Evolutionary conservation across 2,888 invertebrate genomes (phyloP), one percentile per base, ranked within the genome.

Genomic region (Torymus auratus): DNA sequence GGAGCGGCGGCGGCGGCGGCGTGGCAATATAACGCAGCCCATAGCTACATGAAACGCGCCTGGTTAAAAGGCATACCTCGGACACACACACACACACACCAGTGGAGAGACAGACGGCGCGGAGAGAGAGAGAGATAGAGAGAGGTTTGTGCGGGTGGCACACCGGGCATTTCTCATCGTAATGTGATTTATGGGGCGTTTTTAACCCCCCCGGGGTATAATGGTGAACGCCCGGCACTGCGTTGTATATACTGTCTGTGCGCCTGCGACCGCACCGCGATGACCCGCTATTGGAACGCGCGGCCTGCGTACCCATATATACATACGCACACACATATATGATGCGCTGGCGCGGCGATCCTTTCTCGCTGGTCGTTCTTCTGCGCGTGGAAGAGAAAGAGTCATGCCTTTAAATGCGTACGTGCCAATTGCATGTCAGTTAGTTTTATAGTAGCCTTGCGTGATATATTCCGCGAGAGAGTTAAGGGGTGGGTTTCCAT

Each of bases 101-200:
- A 23, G n/a, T 15, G 17, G 61, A 23, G 20, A 58, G 69, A 28
- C 56, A 41, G 5, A 15, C 81, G 82, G 81, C 12, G 80, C 14
- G 64, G 62, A 60, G 62, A 64, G 41, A 78, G 80, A 75, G 70
- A 28, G 20, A 55, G 73, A 56, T 7, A 65, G 55, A 41, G 56
- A 55, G 53, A 28, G 28, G 61, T 56, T 70, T 74, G 81, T 15
- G 84, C 84, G 84, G 83, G 85, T 84, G 85, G 84, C 85, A 82
- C 85, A 82, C 82, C 67, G 83, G 84, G 84, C 85, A 87, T 89
- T 89, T 87, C 86, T 88, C 88, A 86, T 87, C 87, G 86, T 88
- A 88, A 88, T 86, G 86, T 88, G 88, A 89, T 89, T 88, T 89
- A 88, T 88, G 87, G 85, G 86, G 84, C 87, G 86, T 88, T 89